Conservation (phyloP, 2,888 invertebrate genomes). For the Coleophora flavipennella region DNA sequence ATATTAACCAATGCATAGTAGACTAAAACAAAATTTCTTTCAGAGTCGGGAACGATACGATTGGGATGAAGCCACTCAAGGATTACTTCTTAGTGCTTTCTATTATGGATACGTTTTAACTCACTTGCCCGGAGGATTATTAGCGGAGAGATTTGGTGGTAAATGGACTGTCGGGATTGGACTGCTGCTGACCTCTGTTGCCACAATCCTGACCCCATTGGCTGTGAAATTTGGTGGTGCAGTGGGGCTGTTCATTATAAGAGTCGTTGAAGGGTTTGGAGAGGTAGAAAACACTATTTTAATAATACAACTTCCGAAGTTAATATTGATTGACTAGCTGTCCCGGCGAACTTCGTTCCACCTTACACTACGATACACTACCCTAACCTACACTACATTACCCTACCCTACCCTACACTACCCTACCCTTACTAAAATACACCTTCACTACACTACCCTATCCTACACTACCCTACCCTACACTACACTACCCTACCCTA, state of each 20-base stretch:
- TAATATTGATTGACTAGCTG: too few species aligned
- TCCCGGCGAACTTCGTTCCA: too few species aligned
- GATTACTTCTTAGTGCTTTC: conserved; percentile 83
- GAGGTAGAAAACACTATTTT: conserved; percentile 63
- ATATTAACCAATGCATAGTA: too few species aligned
- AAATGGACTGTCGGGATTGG: conserved; percentile 87
- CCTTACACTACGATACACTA: too few species aligned
- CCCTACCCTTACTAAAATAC: too few species aligned
- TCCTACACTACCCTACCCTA: too few species aligned
- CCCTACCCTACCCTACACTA: too few species aligned
- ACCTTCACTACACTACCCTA: too few species aligned
- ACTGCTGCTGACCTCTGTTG: conserved; percentile 82
- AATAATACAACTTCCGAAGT: too few species aligned
- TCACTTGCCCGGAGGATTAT: conserved; percentile 85
- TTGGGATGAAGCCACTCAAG: conserved; percentile 81
- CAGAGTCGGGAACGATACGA: conserved; percentile 64
- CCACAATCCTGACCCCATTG: conserved; percentile 83
- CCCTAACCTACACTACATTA: too few species aligned
- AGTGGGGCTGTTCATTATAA: conserved; percentile 65
- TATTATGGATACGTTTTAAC: conserved; percentile 89
- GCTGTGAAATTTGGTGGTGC: conserved; percentile 74
- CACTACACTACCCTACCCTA: too few species aligned
- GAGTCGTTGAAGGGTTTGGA: conserved; percentile 70
- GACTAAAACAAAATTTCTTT: neutral
- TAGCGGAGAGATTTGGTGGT: conserved; percentile 87